Evolutionary conservation across 2,113 vertebrate species (phyloP).

Genomic region (Apteryx mantelli): DNA sequence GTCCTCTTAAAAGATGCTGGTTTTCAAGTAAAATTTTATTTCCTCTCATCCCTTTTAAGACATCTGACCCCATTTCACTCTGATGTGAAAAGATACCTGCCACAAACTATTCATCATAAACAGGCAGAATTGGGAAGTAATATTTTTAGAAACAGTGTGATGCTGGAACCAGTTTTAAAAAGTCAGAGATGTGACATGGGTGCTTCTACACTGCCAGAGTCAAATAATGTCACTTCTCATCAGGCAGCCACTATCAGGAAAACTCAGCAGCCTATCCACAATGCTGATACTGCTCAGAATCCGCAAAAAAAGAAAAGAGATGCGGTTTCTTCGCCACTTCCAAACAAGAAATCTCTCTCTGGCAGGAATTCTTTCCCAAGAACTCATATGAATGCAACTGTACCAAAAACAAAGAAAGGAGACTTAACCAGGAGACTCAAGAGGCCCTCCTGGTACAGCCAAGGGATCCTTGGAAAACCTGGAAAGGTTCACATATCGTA

Average conservation of each 20-base stretch:
- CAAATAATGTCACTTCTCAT: not conserved
- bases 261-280: not conserved
- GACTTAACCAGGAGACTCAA: not conserved
- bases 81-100: not conserved
- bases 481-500: not conserved
- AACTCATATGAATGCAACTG: not conserved
- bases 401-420: not conserved
- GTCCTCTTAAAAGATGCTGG: not conserved
- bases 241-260: not conserved
- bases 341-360: not conserved
- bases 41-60: not conserved
- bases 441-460: not conserved
- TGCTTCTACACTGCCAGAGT: not conserved
- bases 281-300: not conserved
- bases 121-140: not conserved
- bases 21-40: not conserved
- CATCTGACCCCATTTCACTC: not conserved
- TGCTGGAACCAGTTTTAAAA: not conserved
- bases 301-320: not conserved
- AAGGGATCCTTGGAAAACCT: not conserved
- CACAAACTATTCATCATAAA: not conserved
- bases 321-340: not conserved
- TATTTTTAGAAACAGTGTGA: not conserved
- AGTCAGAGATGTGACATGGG: not conserved
- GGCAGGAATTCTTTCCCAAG: not conserved